Conservation (phyloP, 1,140 invertebrate species). For the Epicauta chinensis region DNA sequence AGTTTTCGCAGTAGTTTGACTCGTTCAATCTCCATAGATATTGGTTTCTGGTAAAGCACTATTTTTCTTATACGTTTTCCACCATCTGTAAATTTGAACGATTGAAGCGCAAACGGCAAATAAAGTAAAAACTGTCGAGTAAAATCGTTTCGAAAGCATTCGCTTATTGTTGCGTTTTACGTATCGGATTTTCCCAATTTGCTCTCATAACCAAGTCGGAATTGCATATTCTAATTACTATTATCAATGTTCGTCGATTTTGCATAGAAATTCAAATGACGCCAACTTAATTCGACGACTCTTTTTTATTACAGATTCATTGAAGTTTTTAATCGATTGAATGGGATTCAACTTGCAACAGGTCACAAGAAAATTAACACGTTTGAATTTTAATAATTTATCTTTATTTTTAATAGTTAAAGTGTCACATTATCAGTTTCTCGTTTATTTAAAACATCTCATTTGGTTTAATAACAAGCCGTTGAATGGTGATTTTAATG, state of each 20-base stretch:
- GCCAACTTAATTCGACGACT: no score
- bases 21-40: conserved; percentile 28
- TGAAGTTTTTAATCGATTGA: no score
- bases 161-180: no score
- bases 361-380: not conserved
- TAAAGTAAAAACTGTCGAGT: conserved; percentile 11
- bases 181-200: no score
- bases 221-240: no score
- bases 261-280: no score
- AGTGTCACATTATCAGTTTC: conserved; percentile 27
- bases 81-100: conserved; percentile 2
- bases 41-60: conserved; percentile 24
- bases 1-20: conserved; percentile 12
- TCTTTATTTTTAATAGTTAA: conserved; percentile 31
- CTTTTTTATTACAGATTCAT: no score
- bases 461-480: conserved; percentile 13
- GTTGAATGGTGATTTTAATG: conserved; percentile 8
- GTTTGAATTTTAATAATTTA: conserved; percentile 23
- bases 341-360: no score
- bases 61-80: no score
- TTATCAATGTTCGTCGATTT: no score
- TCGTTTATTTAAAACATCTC: conserved; percentile 37
- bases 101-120: conserved; percentile 8
- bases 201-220: no score
- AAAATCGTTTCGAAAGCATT: no score